These are phyloP conservation scores for Antigone vipio DNA, from an alignment of 2,113 vertebrate species.

Conservation along the genomic window DNA sequence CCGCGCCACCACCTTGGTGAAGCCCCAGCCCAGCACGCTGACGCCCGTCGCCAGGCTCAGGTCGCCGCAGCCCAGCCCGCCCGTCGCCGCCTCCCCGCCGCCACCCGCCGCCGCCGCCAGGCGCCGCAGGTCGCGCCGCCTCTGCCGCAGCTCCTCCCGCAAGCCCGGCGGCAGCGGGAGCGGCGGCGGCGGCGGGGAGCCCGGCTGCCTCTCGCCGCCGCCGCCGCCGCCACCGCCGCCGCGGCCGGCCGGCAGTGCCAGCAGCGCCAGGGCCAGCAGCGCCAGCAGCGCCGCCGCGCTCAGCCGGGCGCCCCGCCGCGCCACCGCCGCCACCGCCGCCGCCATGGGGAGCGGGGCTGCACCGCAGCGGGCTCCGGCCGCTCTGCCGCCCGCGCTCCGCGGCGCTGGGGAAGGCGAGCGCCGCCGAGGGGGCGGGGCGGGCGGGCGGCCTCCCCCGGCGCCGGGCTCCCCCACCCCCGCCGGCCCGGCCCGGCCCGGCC, in stretches of 20 bases:
- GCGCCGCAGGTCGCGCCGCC: neutral
- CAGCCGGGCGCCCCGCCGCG: neutral
- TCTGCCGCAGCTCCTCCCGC: neutral
- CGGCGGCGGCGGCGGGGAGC: neutral
- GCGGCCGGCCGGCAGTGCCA: neutral
- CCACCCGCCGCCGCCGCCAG: neutral
- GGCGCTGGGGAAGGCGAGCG: neutral
- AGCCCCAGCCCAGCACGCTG: conserved; percentile 75
- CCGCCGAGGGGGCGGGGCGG: neutral
- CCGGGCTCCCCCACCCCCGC: neutral
- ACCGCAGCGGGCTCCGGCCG: neutral
- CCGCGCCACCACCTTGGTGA: conserved; percentile 78
- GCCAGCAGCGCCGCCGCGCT: neutral
- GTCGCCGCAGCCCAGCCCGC: conserved; percentile 70
- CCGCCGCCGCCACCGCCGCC: neutral
- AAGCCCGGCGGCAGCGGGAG: neutral
- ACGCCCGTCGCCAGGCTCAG: conserved; percentile 67
- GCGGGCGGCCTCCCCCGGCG: neutral
- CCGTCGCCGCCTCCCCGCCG: neutral
- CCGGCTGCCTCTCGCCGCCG: neutral
- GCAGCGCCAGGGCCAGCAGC: neutral
- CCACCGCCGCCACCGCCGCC: neutral
- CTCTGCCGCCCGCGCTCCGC: neutral
- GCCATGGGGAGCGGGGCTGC: neutral
- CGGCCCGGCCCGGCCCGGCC: neutral